A percentile compares a stretch with the other conserved stretches of the same genome.
phyloP scores from a whole-genome alignment of 2,888 invertebrate species.

The Teleogryllus oceanicus region DNA sequence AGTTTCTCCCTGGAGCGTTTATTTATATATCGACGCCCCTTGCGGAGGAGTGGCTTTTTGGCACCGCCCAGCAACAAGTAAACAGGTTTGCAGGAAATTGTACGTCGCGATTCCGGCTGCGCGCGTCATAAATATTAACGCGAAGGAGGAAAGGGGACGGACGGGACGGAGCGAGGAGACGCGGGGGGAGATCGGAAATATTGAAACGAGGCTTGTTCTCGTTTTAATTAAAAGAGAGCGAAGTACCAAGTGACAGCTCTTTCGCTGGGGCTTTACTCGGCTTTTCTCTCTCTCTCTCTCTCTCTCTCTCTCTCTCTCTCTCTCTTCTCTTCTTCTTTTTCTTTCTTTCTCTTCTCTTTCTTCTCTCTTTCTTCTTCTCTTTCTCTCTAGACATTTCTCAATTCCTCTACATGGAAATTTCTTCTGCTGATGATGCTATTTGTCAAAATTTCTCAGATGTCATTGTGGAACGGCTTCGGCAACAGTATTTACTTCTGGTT shows the following conservation, averaged over 20 bases:
- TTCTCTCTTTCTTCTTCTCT: too few species aligned
- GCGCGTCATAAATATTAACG: background rate
- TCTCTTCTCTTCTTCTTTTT: too few species aligned
- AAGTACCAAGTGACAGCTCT: background rate
- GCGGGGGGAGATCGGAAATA: background rate
- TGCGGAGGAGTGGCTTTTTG: background rate
- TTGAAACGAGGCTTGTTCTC: background rate
- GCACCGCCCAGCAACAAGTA: background rate
- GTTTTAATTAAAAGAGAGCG: conserved; percentile 1
- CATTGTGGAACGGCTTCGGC: too few species aligned
- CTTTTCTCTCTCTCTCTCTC: too few species aligned
- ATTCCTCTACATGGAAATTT: too few species aligned
- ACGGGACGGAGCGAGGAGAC: background rate
- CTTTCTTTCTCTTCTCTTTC: too few species aligned
- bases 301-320: too few species aligned
- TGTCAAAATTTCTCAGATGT: too few species aligned
- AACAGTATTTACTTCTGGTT: too few species aligned
- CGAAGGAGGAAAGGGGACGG: background rate
- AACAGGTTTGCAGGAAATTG: background rate
- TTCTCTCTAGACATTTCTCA: too few species aligned
- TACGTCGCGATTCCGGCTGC: background rate
- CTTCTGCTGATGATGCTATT: too few species aligned
- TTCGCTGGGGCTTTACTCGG: too few species aligned
- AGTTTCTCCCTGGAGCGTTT: background rate
- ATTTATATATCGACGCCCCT: background rate